Evolutionary conservation across 2,888 invertebrate species (phyloP).

Genomic region (Beris chalybata): DNA sequence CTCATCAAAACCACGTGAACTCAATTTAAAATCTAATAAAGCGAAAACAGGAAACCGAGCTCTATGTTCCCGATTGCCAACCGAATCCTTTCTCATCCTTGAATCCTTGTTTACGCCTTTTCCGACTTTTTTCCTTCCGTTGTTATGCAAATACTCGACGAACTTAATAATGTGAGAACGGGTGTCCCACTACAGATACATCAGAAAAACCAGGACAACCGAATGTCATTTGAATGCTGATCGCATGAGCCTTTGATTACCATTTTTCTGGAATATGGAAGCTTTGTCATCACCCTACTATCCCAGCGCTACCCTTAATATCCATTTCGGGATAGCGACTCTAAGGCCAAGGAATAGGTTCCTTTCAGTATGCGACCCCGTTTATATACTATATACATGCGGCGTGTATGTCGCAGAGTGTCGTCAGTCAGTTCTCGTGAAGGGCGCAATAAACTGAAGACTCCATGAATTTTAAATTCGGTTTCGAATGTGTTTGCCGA

Average conservation of each 20-base stretch:
- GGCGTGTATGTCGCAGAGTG: constrained; percentile 23
- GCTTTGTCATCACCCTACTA: constrained; percentile 27
- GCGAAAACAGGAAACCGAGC: constrained; percentile 23
- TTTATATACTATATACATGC: constrained; percentile 15
- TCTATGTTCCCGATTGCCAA: constrained; percentile 1
- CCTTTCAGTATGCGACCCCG: not conserved
- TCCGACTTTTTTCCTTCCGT: constrained; percentile 1
- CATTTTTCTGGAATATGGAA: constrained; percentile 35
- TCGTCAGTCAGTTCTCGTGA: not conserved
- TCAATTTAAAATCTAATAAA: constrained; percentile 35
- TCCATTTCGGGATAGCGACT: not conserved
- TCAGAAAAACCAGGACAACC: not conserved
- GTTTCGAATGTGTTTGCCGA: constrained; percentile 11
- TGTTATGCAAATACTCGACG: constrained; percentile 37
- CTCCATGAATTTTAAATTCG: constrained; percentile 32
- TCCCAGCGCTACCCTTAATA: constrained; percentile 21
- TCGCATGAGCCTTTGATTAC: constrained; percentile 37
- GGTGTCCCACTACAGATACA: constrained; percentile 22
- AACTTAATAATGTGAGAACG: constrained; percentile 36
- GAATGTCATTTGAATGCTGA: constrained; percentile 37
- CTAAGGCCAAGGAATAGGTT: constrained; percentile 18
- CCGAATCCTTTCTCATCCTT: constrained; percentile 17
- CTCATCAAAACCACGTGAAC: constrained; percentile 34
- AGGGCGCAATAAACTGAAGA: constrained; percentile 24
- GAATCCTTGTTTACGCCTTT: constrained; percentile 26